phyloP scores from a whole-genome alignment of 2,888 invertebrate genomes.

The Coelogynopora nodosa region DNA sequence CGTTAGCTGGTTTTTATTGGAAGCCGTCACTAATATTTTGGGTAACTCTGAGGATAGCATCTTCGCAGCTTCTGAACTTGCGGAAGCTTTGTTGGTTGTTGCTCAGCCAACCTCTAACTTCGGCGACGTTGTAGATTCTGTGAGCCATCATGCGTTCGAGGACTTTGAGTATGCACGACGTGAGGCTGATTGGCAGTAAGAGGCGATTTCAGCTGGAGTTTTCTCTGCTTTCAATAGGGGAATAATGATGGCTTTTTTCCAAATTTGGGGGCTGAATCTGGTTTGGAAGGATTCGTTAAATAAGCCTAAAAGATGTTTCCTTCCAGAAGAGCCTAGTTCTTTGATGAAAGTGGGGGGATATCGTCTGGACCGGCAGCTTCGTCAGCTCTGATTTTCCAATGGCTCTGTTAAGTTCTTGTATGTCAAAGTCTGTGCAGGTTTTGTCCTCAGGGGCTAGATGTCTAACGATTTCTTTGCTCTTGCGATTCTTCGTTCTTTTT shows the following conservation, averaged over 20 bases:
- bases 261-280: background rate
- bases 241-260: background rate
- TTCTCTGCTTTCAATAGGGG: background rate
- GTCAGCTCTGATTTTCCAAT: background rate
- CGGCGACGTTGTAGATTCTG: background rate
- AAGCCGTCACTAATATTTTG: background rate
- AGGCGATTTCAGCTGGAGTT: background rate
- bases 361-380: background rate
- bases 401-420: background rate
- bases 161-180: background rate
- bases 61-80: background rate
- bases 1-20: background rate
- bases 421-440: background rate
- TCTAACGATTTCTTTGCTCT: background rate
- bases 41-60: background rate
- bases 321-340: background rate
- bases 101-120: background rate
- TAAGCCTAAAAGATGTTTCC: background rate
- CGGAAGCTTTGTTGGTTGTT: background rate
- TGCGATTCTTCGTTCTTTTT: background rate
- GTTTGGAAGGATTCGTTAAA: background rate
- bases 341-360: background rate
- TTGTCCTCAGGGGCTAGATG: background rate
- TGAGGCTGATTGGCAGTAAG: background rate
- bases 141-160: background rate